Percentiles rank a stretch among this genome's conserved stretches.
These are phyloP conservation scores for Steinernema scapterisci DNA, from an alignment of 2,888 invertebrate species.

Conservation along the genomic window DNA sequence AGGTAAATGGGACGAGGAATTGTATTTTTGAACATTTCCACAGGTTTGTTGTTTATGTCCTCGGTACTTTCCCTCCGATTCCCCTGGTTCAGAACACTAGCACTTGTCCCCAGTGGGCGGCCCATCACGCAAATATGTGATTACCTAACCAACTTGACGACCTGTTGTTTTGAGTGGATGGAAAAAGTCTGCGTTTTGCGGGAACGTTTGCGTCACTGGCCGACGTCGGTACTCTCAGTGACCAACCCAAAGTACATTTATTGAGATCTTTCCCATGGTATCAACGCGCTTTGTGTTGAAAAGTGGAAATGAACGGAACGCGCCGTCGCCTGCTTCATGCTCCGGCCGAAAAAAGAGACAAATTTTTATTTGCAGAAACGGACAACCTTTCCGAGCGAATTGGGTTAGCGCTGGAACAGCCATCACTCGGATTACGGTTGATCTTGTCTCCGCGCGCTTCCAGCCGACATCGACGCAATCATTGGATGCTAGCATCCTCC, in stretches of 20 bases:
- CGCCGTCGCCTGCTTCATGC: too few species aligned
- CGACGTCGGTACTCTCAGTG: background rate
- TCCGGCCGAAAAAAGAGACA: too few species aligned
- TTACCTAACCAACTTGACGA: background rate
- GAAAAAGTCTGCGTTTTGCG: background rate
- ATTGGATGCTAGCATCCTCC: constrained; percentile 10
- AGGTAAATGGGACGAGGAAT: too few species aligned
- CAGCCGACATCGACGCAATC: background rate
- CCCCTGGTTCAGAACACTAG: too few species aligned
- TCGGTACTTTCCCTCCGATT: too few species aligned
- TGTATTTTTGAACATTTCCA: too few species aligned
- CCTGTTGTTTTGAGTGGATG: background rate
- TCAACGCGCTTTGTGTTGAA: too few species aligned
- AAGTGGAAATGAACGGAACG: too few species aligned
- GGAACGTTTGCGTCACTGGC: constrained; percentile 9
- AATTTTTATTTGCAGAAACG: background rate
- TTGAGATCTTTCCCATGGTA: background rate
- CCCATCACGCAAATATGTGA: background rate
- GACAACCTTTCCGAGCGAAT: background rate
- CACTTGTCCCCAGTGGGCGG: background rate
- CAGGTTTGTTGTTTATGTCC: too few species aligned
- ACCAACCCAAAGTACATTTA: constrained; percentile 23
- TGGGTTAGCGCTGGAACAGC: background rate
- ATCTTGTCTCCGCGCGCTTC: background rate
- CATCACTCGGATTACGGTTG: background rate